Percentiles rank a stretch among this genome's conserved stretches.
These are phyloP conservation scores for Nephrotoma flavescens DNA, from an alignment of 2,888 invertebrate genomes.

Conservation along the genomic window DNA sequence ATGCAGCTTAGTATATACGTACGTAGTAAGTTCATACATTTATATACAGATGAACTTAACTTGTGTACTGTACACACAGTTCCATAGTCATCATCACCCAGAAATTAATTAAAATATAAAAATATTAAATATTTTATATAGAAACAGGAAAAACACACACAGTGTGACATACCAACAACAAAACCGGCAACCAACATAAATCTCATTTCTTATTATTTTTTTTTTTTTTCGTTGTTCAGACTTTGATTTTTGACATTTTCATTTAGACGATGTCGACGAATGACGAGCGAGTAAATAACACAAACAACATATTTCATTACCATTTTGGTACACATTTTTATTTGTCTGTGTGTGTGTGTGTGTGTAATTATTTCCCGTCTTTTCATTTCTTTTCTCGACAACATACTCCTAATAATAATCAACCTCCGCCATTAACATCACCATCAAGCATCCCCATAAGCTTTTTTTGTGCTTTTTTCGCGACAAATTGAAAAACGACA, in stretches of 20 bases:
- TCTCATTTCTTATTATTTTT: not conserved
- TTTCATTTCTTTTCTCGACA: not conserved
- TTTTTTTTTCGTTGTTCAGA: not conserved
- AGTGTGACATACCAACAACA: not conserved
- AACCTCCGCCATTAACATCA: not conserved
- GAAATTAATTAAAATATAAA: not conserved
- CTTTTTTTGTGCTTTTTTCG: not conserved
- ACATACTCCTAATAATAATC: not conserved
- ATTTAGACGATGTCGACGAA: not conserved
- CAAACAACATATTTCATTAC: not conserved
- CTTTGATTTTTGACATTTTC: not conserved
- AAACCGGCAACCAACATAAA: not conserved
- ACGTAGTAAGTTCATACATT: not conserved
- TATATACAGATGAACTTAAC: not conserved
- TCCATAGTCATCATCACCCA: not conserved
- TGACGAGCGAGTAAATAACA: not conserved
- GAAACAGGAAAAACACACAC: not conserved
- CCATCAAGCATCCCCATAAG: not conserved
- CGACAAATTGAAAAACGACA: not conserved
- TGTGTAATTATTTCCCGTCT: not conserved
- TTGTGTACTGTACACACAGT: not conserved
- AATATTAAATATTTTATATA: not conserved
- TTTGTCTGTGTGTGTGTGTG: not conserved
- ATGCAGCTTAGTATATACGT: not conserved
- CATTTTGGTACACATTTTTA: not conserved